Percentiles rank a stretch among this genome's conserved stretches.
These are phyloP conservation scores for Allacma fusca DNA, from an alignment of 2,888 invertebrate genomes.

Conservation along the genomic window DNA sequence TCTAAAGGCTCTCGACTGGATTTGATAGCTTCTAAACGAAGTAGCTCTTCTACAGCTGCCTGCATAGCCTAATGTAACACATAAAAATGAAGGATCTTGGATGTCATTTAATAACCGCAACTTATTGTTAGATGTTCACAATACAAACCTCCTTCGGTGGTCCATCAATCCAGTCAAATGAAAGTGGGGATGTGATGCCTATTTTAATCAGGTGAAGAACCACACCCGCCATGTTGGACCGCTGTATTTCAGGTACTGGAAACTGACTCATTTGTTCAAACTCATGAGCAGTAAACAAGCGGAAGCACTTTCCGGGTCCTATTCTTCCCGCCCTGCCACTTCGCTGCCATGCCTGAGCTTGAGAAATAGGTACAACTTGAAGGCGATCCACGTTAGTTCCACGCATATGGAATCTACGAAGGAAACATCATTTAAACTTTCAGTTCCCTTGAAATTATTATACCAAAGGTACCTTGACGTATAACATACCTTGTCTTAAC, in stretches of 20 bases:
- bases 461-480: too few species aligned
- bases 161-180: constrained; percentile 88
- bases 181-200: constrained; percentile 77
- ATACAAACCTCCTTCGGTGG: constrained; percentile 41
- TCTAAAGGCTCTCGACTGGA: constrained; percentile 64
- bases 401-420: constrained; percentile 76
- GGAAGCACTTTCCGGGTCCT: constrained; percentile 83
- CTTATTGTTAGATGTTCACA: background rate
- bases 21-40: constrained; percentile 63
- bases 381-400: constrained; percentile 83
- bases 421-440: constrained; percentile 34
- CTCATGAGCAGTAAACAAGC: constrained; percentile 82
- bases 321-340: constrained; percentile 92
- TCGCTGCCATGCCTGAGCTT: constrained; percentile 93
- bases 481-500: constrained; percentile 83
- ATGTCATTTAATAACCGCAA: background rate
- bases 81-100: background rate
- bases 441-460: constrained; percentile 16
- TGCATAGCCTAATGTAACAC: constrained; percentile 57
- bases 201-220: constrained; percentile 84
- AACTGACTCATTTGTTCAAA: constrained; percentile 76
- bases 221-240: constrained; percentile 76
- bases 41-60: constrained; percentile 73
- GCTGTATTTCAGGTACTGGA: constrained; percentile 86
- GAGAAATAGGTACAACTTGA: constrained; percentile 81